A percentile compares a stretch with the other conserved stretches of the same genome.
Conservation (phyloP, 2,797 vertebrate genomes). For the Alca torda region DNA sequence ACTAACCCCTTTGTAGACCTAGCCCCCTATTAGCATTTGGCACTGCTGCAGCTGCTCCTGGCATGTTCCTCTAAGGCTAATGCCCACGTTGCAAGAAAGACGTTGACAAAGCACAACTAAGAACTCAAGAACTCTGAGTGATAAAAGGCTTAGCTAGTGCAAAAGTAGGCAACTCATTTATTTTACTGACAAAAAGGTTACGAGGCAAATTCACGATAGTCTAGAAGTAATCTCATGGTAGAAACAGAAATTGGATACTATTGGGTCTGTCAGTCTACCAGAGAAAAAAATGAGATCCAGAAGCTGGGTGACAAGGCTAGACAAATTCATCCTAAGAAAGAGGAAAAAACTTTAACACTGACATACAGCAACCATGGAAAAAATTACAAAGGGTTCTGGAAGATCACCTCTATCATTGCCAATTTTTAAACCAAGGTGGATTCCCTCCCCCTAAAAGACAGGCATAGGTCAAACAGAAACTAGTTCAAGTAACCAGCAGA, state of each 20-base stretch:
- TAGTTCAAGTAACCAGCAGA: neutral
- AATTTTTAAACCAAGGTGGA: neutral
- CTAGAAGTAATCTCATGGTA: neutral
- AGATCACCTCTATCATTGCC: neutral
- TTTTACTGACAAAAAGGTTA: slow-evolving; percentile 23
- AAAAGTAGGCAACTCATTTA: neutral
- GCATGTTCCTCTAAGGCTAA: neutral
- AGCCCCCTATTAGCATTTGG: neutral
- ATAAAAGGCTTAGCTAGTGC: neutral
- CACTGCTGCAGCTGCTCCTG: neutral
- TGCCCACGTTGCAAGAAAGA: neutral
- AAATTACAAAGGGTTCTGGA: neutral
- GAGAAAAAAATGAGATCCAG: neutral
- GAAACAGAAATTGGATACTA: neutral
- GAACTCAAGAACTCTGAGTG: neutral
- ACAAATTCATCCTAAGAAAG: neutral
- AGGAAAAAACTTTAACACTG: neutral
- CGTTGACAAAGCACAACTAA: neutral
- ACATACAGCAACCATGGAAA: neutral
- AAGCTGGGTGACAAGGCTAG: neutral
- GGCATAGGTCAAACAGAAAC: neutral
- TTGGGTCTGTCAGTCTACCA: neutral
- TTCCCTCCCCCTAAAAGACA: neutral
- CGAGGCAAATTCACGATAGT: neutral
- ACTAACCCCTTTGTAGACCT: neutral